These are phyloP conservation scores for Muschampia plurimacula DNA, from an alignment of 2,888 invertebrate genomes.

Conservation along the genomic window DNA sequence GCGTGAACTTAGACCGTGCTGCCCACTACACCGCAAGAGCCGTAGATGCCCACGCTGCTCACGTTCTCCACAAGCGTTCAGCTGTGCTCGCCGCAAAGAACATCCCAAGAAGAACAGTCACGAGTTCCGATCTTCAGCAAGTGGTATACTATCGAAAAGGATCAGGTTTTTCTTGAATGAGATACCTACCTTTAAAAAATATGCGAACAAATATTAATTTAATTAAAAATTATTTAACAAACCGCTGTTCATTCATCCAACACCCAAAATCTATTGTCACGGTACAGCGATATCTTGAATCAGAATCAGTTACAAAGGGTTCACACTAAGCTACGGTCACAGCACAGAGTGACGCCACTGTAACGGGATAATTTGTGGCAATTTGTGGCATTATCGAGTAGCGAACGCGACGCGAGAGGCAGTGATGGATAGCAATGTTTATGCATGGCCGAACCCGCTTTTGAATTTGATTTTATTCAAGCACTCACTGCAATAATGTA, in stretches of 20 bases:
- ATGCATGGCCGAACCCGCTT: slow-evolving; percentile 22
- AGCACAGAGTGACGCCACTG: slow-evolving; percentile 43
- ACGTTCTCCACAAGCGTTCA: slow-evolving; percentile 65
- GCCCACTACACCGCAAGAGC: slow-evolving; percentile 76
- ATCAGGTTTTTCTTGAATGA: no score
- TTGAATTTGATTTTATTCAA: slow-evolving; percentile 6
- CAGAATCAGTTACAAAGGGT: slow-evolving; percentile 1
- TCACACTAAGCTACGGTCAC: slow-evolving; percentile 12
- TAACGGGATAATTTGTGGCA: slow-evolving; percentile 49
- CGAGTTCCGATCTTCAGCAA: no score
- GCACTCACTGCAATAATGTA: neutral
- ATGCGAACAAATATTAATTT: neutral
- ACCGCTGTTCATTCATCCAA: slow-evolving; percentile 25
- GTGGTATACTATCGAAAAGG: no score
- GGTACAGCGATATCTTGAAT: neutral
- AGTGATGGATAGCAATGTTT: slow-evolving; percentile 48
- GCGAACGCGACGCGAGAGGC: slow-evolving; percentile 44
- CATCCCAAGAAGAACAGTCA: no score
- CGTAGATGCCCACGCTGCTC: slow-evolving; percentile 58
- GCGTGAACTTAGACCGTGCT: slow-evolving; percentile 77
- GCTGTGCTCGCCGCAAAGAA: slow-evolving; percentile 50
- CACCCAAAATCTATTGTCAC: neutral
- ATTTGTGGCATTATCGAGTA: slow-evolving; percentile 49
- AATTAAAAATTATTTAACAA: neutral
- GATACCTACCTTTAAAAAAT: no score